These are phyloP conservation scores for Coranthus polyacanthus DNA, from an alignment of 2,797 vertebrate genomes.

Conservation along the genomic window DNA sequence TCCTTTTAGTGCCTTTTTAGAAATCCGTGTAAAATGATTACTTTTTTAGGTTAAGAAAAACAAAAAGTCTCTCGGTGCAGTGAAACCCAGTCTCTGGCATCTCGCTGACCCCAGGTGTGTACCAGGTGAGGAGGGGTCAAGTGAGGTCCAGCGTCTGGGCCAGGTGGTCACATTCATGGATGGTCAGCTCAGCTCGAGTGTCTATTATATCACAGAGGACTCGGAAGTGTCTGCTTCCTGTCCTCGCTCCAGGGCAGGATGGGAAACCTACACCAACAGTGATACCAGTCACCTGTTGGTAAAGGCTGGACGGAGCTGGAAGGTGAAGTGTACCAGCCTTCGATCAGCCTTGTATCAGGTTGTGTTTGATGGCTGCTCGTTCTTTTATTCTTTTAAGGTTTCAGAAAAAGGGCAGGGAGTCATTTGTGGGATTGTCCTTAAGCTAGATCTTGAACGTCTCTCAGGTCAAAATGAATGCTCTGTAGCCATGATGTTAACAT, in stretches of 20 bases:
- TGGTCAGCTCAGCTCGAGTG: slow-evolving; percentile 80
- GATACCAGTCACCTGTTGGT: slow-evolving; percentile 49
- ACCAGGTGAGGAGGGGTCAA: slow-evolving; percentile 63
- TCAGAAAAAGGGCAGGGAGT: no score
- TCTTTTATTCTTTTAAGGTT: no score
- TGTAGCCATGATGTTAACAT: no score
- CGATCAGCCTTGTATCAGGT: not conserved
- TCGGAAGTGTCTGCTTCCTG: slow-evolving; percentile 76
- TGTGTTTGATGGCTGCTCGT: no score
- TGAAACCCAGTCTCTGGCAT: slow-evolving; percentile 6
- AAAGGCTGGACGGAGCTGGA: slow-evolving; percentile 6
- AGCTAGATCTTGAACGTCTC: no score
- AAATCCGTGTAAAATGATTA: no score
- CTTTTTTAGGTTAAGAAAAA: not conserved
- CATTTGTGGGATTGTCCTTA: no score
- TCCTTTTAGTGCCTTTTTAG: no score
- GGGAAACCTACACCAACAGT: slow-evolving; percentile 61
- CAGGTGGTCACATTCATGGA: slow-evolving; percentile 82
- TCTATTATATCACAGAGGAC: slow-evolving; percentile 59
- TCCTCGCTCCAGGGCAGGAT: slow-evolving; percentile 68
- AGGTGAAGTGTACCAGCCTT: slow-evolving; percentile 5
- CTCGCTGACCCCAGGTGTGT: slow-evolving; percentile 61
- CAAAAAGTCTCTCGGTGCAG: not conserved
- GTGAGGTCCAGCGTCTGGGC: slow-evolving; percentile 75
- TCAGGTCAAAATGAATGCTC: no score